Conservation (phyloP, 2,113 vertebrate genomes). For the Perca fluviatilis region DNA sequence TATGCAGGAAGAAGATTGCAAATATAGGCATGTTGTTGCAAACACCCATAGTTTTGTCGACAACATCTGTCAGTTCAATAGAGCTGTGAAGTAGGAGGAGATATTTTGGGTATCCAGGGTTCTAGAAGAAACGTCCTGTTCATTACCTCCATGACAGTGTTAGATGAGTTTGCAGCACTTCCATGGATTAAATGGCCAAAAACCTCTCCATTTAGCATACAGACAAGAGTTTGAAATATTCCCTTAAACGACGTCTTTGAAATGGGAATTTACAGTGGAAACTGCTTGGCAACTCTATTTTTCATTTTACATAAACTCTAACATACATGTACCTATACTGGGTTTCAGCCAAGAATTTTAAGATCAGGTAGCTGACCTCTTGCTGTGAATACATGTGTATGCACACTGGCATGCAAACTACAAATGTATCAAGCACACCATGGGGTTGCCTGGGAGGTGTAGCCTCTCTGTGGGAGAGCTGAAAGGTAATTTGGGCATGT, state of each 20-base stretch:
- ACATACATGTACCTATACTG: neutral
- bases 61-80: slow-evolving; percentile 6
- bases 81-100: slow-evolving; percentile 5
- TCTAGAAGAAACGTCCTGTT: neutral
- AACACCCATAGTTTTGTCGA: neutral
- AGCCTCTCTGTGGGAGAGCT: slow-evolving; percentile 54
- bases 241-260: neutral
- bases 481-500: slow-evolving; percentile 71
- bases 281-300: neutral
- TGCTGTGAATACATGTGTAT: slow-evolving; percentile 32
- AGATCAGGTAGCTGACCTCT: slow-evolving; percentile 29
- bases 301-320: neutral
- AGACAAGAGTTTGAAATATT: neutral
- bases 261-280: neutral
- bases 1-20: neutral
- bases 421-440: slow-evolving; percentile 48
- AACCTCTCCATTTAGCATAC: neutral
- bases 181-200: neutral
- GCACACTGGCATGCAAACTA: slow-evolving; percentile 25
- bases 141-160: slow-evolving; percentile 3
- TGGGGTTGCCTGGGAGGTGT: slow-evolving; percentile 44
- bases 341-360: slow-evolving; percentile 10
- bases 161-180: slow-evolving; percentile 15
- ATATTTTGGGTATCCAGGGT: neutral
- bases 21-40: slow-evolving; percentile 10